phyloP scores from a whole-genome alignment of 2,113 vertebrate species.

The Pogona vitticeps region DNA sequence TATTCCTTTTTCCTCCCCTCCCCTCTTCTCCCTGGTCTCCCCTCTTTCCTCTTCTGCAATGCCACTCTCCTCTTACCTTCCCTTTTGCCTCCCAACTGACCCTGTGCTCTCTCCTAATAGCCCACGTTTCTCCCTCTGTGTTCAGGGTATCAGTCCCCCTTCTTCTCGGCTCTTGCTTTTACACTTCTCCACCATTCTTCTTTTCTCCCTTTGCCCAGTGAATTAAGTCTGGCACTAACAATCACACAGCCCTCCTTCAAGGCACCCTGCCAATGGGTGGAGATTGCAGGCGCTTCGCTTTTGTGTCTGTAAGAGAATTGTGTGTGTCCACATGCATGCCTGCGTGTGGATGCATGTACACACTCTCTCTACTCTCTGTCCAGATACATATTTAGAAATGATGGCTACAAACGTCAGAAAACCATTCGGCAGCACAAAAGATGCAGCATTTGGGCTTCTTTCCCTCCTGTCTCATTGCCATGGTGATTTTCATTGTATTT shows the following conservation, averaged over 20 bases:
- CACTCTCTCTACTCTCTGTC: rapidly evolving
- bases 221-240: conserved; percentile 5
- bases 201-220: not conserved
- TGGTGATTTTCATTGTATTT: not conserved
- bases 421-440: conserved; percentile 19
- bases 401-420: conserved; percentile 25
- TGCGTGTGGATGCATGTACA: too few relatives aligned
- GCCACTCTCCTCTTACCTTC: not conserved
- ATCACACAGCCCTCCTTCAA: not conserved
- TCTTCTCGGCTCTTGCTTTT: not conserved
- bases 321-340: too few relatives aligned
- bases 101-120: not conserved
- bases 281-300: conserved; percentile 31
- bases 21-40: not conserved
- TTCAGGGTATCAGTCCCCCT: not conserved
- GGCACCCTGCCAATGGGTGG: conserved; percentile 23
- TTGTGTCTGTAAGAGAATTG: not conserved
- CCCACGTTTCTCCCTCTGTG: not conserved
- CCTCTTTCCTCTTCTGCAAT: too few relatives aligned
- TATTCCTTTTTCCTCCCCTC: too few relatives aligned
- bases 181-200: conserved; percentile 7
- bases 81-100: not conserved
- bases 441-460: not conserved
- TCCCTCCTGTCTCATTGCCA: too few relatives aligned
- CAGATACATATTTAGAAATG: not conserved